Conservation (phyloP, 2,797 vertebrate genomes). For the Philypnodon macrostomus region DNA sequence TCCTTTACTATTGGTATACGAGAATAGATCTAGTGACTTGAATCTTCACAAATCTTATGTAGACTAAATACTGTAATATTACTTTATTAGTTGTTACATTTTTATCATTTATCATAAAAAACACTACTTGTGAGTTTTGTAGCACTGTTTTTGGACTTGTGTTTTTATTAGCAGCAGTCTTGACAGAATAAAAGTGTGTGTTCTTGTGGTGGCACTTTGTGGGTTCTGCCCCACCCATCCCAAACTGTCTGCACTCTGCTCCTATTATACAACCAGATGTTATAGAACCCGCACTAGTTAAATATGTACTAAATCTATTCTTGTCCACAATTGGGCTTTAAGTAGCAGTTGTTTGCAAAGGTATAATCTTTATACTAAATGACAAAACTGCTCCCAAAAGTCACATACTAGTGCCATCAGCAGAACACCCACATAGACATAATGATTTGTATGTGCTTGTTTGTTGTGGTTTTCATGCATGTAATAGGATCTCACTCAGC, state of each 20-base stretch:
- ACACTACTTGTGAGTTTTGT: conserved; percentile 28
- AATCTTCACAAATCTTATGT: too few species aligned
- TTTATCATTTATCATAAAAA: neutral
- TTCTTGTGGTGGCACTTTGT: conserved; percentile 57
- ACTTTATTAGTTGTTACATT: too few species aligned
- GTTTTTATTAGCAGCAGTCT: conserved; percentile 48
- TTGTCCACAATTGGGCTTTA: conserved; percentile 10
- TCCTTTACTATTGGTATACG: too few species aligned
- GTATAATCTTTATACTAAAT: too few species aligned
- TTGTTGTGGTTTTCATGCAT: conserved; percentile 8
- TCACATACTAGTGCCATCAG: conserved; percentile 29
- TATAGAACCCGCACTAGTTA: conserved; percentile 27
- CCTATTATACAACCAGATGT: conserved; percentile 64
- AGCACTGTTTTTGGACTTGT: conserved; percentile 26
- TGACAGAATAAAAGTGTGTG: conserved; percentile 45
- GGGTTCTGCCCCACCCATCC: conserved; percentile 60
- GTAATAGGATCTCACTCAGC: neutral
- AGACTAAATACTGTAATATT: too few species aligned
- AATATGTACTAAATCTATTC: conserved; percentile 18
- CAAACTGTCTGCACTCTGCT: conserved; percentile 41
- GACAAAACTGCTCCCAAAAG: conserved; percentile 19
- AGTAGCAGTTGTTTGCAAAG: neutral
- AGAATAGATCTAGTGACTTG: too few species aligned
- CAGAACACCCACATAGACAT: conserved; percentile 6
- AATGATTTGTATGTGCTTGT: neutral